phyloP scores from a whole-genome alignment of 2,888 invertebrate genomes.

The Esperia sulphurella region DNA sequence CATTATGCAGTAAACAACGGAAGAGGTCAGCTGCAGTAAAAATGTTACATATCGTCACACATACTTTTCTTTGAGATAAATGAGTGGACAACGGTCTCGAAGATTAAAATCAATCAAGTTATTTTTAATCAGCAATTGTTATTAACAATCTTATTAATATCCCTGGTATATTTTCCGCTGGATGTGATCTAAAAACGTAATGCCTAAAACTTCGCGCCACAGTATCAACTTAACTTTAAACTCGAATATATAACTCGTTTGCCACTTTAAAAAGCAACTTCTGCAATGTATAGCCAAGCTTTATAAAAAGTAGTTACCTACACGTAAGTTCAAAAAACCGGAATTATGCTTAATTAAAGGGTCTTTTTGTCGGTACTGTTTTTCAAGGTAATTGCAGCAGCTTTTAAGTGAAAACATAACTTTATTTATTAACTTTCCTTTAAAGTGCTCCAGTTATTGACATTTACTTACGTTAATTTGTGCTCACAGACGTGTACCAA shows the following conservation, averaged over 20 bases:
- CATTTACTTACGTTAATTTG: conserved; percentile 30
- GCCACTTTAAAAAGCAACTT: conserved; percentile 39
- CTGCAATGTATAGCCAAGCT: conserved; percentile 52
- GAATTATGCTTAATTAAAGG: conserved; percentile 65
- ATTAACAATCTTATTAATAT: too few relatives aligned
- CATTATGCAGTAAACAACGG: conserved; percentile 1
- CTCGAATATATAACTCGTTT: conserved; percentile 35
- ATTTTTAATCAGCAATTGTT: too few relatives aligned
- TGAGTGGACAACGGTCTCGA: too few relatives aligned
- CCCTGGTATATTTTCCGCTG: too few relatives aligned
- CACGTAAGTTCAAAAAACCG: conserved; percentile 45
- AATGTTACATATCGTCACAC: too few relatives aligned
- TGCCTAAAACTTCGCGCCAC: too few relatives aligned
- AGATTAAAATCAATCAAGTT: too few relatives aligned
- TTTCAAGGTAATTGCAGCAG: conserved; percentile 61
- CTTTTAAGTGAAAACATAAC: conserved; percentile 63
- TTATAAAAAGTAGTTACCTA: conserved; percentile 32
- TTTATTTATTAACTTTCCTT: conserved; percentile 60
- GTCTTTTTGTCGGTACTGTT: conserved; percentile 47
- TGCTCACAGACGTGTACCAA: neutral
- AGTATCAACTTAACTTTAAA: conserved; percentile 25
- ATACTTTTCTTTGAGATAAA: too few relatives aligned
- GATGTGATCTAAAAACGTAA: too few relatives aligned
- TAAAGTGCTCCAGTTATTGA: conserved; percentile 65
- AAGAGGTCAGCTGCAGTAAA: neutral